These are phyloP conservation scores for Echinops telfairi DNA, from an alignment of 2,113 vertebrate species.

Conservation along the genomic window DNA sequence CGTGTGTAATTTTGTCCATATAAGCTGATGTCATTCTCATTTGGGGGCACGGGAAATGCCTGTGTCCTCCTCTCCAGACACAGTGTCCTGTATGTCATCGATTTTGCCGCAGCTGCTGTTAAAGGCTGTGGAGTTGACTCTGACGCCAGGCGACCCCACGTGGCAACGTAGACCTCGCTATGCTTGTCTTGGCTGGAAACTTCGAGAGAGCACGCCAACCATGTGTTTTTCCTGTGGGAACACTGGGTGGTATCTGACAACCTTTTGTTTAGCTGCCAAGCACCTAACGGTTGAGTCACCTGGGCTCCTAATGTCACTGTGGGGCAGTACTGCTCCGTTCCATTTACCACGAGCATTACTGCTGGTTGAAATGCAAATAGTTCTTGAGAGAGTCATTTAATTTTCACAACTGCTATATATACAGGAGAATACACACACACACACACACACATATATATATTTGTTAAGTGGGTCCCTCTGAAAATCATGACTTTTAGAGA, in stretches of 20 bases:
- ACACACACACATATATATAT: too few species aligned
- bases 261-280: not conserved
- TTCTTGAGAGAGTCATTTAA: not conserved
- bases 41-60: not conserved
- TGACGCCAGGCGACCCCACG: too few species aligned
- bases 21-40: not conserved
- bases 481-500: conserved; percentile 5
- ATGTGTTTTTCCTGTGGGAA: not conserved
- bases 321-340: too few species aligned
- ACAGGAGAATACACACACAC: too few species aligned
- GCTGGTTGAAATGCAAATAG: not conserved
- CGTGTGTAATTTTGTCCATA: not conserved
- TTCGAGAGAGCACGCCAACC: not conserved
- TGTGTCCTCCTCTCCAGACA: not conserved
- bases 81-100: not conserved
- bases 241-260: not conserved
- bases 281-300: not conserved
- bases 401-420: not conserved
- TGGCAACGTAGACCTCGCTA: not conserved
- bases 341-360: not conserved
- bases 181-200: not conserved
- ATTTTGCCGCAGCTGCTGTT: not conserved
- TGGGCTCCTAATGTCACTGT: not conserved
- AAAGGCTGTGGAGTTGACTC: not conserved
- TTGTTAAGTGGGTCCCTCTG: not conserved